Evolutionary conservation across 1,140 invertebrate genomes (phyloP), one percentile per base, ranked within the genome.

Genomic region (Drosophila chauvacae): DNA sequence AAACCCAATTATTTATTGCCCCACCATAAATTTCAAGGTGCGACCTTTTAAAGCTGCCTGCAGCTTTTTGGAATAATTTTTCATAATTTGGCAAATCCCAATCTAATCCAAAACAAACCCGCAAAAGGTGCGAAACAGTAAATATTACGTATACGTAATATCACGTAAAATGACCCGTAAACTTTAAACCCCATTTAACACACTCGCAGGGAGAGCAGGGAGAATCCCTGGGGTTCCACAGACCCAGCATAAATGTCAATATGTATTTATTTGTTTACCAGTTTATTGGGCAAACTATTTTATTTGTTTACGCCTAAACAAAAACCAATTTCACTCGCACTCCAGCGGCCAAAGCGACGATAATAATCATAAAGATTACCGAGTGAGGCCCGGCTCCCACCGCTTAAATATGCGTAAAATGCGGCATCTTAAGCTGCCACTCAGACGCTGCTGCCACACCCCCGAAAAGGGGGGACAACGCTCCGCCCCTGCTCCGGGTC

Each of bases 201-300:
- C 58, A 30, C 58, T 51, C 35, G n/a, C 23, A 26, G 26, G 11
- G 14, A n/a, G 23, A 26, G 37, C 44, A 18, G 26, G 41, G 3
- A 33, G 26, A 18, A 37, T 45, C 42, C 48, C 11, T 26, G 37
- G 48, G 33, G 41, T 44, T 42, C 39, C 3, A 37, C 13, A 37
- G 11, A 37, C 11, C 35, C 11, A 13, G 35, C 51, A 58, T 37
- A 44, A 69, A 70, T 77, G 62, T 59, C 72, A 77, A 61, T 80
- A 64, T 63, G 55, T 60, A 80, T 80, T 86, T 86, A 87, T 80
- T 73, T 87, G 77, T 80, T 80, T 88, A 83, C 80, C 63, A 56
- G 51, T 83, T 72, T 78, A 71, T 80, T 80, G 80, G 62, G 57
- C 39, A 65, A 74, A 77, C 72, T 74, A 75, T 78, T 80, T 73